Conservation (phyloP, 2,113 vertebrate species). For the Dasyornis broadbenti region DNA sequence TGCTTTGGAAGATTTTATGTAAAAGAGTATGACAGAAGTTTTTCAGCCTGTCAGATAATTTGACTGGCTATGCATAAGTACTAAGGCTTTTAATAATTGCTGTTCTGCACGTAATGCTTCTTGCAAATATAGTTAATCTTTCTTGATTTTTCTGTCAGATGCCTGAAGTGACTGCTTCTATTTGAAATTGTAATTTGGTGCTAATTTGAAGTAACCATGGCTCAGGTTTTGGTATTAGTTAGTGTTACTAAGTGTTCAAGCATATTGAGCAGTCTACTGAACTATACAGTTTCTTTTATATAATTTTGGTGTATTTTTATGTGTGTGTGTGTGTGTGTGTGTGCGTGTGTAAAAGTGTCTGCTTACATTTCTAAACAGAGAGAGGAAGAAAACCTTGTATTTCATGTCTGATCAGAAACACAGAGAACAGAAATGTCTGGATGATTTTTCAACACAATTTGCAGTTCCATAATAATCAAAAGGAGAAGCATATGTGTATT, state of each 20-base stretch:
- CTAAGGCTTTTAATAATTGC: constrained; percentile 14
- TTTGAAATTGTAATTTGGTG: background rate
- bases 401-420: background rate
- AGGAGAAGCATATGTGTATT: background rate
- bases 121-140: background rate
- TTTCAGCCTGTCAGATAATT: constrained; percentile 33
- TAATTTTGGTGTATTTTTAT: background rate
- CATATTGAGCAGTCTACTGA: background rate
- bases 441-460: background rate
- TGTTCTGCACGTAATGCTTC: background rate
- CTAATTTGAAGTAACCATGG: background rate
- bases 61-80: background rate
- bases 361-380: background rate
- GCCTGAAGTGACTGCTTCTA: background rate
- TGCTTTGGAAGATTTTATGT: background rate
- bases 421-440: background rate
- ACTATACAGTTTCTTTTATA: background rate
- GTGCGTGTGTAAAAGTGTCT: too few species aligned
- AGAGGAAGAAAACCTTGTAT: background rate
- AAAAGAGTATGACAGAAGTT: constrained; percentile 1
- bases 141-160: background rate
- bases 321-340: too few species aligned
- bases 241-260: background rate
- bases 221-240: background rate
- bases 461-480: background rate